Base-by-base conservation (phyloP, 2,797 vertebrate genomes). In the Phoxinus dragarum region DNA sequence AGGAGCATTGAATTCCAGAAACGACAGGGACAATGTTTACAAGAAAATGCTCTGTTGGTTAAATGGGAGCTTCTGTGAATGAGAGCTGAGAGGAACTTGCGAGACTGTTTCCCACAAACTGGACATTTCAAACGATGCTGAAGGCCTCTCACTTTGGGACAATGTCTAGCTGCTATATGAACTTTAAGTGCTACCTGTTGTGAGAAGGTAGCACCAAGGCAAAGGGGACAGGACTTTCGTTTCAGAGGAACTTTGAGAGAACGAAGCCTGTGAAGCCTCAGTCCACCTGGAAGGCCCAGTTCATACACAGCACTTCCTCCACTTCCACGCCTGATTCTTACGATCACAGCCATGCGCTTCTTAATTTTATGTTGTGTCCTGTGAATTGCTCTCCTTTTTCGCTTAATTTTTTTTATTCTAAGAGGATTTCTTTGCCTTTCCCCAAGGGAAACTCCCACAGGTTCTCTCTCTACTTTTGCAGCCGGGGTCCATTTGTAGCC, bases 1-100 rank as follows among this genome's bases (percentile, higher is more conserved):
- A 96, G 95, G 86, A 96, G 95, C 6, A 91, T 90, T 42, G 93
- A 93, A 31, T 96, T 96, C 96, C 96, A 96, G 91, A 96, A 96
- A 90, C 94, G 90, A 87, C 92, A 92, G 9, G 94, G 91, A 91
- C 96, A 96, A 88, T 91, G 93, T 80, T 91, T 93, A 90, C 96
- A 96, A 86, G 95, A 95, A 89, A 96, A 96, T 31, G 95, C 94
- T 91, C 95, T 94, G 90, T 91, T 94, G 89, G 94, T 90, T 59
- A 95, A 94, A 88, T 96, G 96, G 81, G 92, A 94, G 84, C 95
- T 94, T 89, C 96, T 93, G 87, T 96, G 96, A 89, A 94, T 92
- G 85, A 96, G 95, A 86, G 95, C 94, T 42, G 94, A 92, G 92
- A 96, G 89, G 87, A 94, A 92, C 90, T 93, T 91, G 86, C 93